Base-by-base conservation (phyloP, 1,140 invertebrate genomes). In the Gryllus bimaculatus region DNA sequence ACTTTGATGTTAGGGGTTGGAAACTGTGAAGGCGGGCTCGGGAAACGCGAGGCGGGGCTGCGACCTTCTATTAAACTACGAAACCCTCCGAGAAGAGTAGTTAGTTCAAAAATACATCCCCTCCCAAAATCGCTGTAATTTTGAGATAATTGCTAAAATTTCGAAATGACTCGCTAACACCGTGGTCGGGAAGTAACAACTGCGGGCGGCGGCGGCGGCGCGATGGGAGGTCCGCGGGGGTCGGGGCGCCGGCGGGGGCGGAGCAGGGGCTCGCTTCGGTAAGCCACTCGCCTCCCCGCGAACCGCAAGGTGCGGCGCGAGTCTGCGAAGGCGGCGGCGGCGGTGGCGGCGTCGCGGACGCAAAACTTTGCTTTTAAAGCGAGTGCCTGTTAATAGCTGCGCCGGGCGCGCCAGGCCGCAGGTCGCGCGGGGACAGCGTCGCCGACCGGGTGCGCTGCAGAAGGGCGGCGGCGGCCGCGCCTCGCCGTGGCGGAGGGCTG, bases 331-430 rank as follows among this genome's bases (percentile, higher is more conserved):
- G 54, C 18, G 54, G 10, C 54, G 54, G 10, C 18, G 54, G 2
- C 54, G 54, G 10, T 7, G 10, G 54, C 54, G 54, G 10, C 54
- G 18, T 1, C 54, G 7, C 54, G 10, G 54, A 20, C 47, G 48
- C 76, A 49, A 77, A 77, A 77, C 76, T 77, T 77, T 77, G 76
- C 76, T 77, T 77, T 77, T 77, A 77, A 77, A 54, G 48, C 12
- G 76, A 77, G 76, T 77, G 76, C 48, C n/a, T 8, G 76, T 77
- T 77, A 77, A 54, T 49, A 48, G 54, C 54, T 39, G 26, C 26
- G 1, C 26, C 26, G 26, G 26, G 26, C 26, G 26, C 26, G 26
- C 26, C 26, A 39, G 26, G 26, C 26, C 26, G 26, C 26, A 39
- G 26, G 26, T 39, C 26, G 26, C 26, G 26, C 26, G 26, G 26